Conservation (phyloP, 2,888 invertebrate species). For the Yponomeuta plumbellus region DNA sequence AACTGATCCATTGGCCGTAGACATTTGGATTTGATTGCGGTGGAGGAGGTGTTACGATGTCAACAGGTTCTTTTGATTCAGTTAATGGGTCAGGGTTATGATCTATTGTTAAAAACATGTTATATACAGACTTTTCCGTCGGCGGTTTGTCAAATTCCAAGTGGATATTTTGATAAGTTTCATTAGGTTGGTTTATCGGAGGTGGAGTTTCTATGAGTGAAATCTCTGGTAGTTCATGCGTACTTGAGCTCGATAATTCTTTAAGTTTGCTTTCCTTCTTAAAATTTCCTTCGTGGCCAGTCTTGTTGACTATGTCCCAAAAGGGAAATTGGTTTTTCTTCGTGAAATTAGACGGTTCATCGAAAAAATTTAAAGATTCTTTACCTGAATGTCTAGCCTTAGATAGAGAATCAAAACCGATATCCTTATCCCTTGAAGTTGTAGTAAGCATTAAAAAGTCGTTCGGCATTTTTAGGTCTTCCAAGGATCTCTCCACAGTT, state of each 20-base stretch:
- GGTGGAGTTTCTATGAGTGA: slow-evolving; percentile 57
- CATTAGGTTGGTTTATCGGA: slow-evolving; percentile 28
- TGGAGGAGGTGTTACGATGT: slow-evolving; percentile 50
- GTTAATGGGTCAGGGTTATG: not conserved
- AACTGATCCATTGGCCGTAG: slow-evolving; percentile 59
- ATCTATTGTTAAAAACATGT: not conserved
- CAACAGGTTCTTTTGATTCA: slow-evolving; percentile 19
- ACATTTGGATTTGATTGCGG: slow-evolving; percentile 39
- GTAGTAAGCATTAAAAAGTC: not conserved
- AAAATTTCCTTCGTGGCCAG: slow-evolving; percentile 32
- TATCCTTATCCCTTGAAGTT: not conserved
- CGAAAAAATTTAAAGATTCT: not conserved
- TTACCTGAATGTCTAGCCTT: not conserved
- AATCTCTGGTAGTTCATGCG: slow-evolving; percentile 32
- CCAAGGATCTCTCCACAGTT: not conserved
- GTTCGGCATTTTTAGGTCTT: not conserved
- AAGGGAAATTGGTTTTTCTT: slow-evolving; percentile 18
- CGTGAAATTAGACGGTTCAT: not conserved
- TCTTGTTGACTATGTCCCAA: slow-evolving; percentile 41
- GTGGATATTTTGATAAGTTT: slow-evolving; percentile 29
- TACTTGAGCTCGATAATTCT: slow-evolving; percentile 27
- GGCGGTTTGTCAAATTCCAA: slow-evolving; percentile 25
- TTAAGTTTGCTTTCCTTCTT: slow-evolving; percentile 24
- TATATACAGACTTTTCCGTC: not conserved
- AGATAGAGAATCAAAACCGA: not conserved